Base-by-base conservation (phyloP, 2,113 vertebrate species). In the Asarcornis scutulata region DNA sequence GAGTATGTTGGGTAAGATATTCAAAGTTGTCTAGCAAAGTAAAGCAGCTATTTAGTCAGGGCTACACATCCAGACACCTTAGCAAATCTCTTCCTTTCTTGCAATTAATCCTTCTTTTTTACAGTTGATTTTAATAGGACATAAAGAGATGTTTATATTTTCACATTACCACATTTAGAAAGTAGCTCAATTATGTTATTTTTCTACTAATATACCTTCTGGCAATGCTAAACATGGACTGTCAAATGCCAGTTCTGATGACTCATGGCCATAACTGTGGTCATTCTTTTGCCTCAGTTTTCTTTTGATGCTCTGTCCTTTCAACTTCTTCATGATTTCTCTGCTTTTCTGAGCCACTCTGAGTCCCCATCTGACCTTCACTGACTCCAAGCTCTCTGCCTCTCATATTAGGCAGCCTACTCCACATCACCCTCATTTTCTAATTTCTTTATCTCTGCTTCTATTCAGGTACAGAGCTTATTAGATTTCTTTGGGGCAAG, bases 181-280 rank as follows among this genome's bases (percentile, higher is more conserved):
- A 83, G 38, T 9, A 69, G 77, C 40, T 76, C 44, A 84, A 9
- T 31, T 17, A 64, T 72, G 29, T 52, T 1, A 56, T 88, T 94
- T 92, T 83, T 60, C 27, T 25, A 55, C 53, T 44, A 44, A 60
- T 31, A 29, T 31, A 81, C 48, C 85, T 83, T 78, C 66, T 81
- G 73, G 68, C 77, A 71, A 44, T 29, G 46, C 58, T 76, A 86
- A 53, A 59, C 71, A 38, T 4, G 56, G 50, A 10, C 56, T 60
- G 42, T 31, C 89, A 93, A 96, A 90, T 88, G 79, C 63, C 56
- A 63, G 83, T 87, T 91, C 62, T 83, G 76, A 38, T 86, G 85
- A 84, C 59, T 93, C 91, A 66, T 62, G 32, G 40, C 11, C 46
- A 36, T 5, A 71, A 63, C 64, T 63, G 23, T 17, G 56, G 13